Evolutionary conservation across 2,113 vertebrate species (phyloP).

Genomic region (Pelodiscus sinensis): DNA sequence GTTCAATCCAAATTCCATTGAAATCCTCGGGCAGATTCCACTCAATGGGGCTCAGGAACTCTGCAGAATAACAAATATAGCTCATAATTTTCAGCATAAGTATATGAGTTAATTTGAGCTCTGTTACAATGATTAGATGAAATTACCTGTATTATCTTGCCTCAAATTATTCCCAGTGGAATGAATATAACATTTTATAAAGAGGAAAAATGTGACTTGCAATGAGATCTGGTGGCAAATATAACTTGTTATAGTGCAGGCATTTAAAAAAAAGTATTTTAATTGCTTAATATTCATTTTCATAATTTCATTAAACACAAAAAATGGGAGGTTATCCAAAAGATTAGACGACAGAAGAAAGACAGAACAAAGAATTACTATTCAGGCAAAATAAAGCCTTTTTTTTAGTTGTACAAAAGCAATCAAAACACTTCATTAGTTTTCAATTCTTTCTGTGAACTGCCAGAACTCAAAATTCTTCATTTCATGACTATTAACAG

Average conservation of each 20-base stretch:
- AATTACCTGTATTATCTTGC: constrained; percentile 32
- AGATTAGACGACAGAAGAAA: background rate
- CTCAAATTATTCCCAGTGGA: constrained; percentile 4
- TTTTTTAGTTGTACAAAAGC: background rate
- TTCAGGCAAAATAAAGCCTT: background rate
- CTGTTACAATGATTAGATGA: constrained; percentile 20
- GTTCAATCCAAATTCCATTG: background rate
- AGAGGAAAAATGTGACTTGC: background rate
- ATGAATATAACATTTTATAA: background rate
- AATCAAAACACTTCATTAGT: background rate
- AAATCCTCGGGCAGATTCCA: background rate
- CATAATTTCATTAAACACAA: background rate
- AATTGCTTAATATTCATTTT: constrained; percentile 8
- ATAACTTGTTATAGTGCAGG: background rate
- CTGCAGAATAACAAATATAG: background rate
- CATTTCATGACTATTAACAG: background rate
- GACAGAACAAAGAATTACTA: background rate
- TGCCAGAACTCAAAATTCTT: background rate
- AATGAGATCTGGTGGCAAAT: background rate
- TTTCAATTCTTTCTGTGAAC: background rate
- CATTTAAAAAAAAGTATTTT: background rate
- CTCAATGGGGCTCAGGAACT: background rate
- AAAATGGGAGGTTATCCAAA: background rate
- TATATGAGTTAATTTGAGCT: constrained; percentile 3
- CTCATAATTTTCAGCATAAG: constrained; percentile 7